These are phyloP conservation scores for Ranitomeya imitator DNA, from an alignment of 2,113 vertebrate genomes.

Conservation along the genomic window DNA sequence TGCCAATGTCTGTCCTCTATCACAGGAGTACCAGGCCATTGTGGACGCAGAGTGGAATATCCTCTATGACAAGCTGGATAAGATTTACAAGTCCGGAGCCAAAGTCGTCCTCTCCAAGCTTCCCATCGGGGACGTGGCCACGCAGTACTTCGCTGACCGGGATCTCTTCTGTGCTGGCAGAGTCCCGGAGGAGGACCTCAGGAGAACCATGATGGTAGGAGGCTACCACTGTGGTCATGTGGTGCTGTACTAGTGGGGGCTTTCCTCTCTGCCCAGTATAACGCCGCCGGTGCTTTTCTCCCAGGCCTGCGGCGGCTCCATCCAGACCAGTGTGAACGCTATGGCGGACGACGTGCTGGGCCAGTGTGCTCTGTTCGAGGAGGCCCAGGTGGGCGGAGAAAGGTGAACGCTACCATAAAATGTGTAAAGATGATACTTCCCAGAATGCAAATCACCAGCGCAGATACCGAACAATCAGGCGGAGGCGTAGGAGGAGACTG, in stretches of 20 bases:
- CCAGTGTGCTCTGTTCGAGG: slow-evolving; percentile 90
- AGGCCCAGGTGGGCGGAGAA: slow-evolving; percentile 93
- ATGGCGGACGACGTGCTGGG: slow-evolving; percentile 86
- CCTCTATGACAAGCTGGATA: slow-evolving; percentile 95
- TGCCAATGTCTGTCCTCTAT: background rate
- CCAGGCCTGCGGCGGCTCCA: slow-evolving; percentile 95
- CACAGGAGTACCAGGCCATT: slow-evolving; percentile 95
- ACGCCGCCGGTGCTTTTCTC: fast-evolving
- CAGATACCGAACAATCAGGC: too few relatives aligned
- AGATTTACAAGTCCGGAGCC: slow-evolving; percentile 88
- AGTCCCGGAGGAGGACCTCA: slow-evolving; percentile 93
- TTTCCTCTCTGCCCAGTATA: background rate
- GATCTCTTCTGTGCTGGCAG: slow-evolving; percentile 97
- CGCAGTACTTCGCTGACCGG: slow-evolving; percentile 94
- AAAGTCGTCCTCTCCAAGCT: slow-evolving; percentile 95
- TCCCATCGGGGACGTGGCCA: slow-evolving; percentile 94
- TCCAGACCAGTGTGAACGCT: slow-evolving; percentile 89
- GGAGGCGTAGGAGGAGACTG: background rate
- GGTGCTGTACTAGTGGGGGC: background rate
- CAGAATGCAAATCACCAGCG: too few relatives aligned
- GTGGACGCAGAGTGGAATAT: slow-evolving; percentile 98
- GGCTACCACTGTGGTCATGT: background rate
- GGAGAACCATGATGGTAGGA: slow-evolving; percentile 95
- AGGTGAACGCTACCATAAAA: slow-evolving; percentile 71
- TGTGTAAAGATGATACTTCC: too few relatives aligned